Evolutionary conservation across 2,113 vertebrate genomes (phyloP).

Genomic region (Pelusios castaneus): DNA sequence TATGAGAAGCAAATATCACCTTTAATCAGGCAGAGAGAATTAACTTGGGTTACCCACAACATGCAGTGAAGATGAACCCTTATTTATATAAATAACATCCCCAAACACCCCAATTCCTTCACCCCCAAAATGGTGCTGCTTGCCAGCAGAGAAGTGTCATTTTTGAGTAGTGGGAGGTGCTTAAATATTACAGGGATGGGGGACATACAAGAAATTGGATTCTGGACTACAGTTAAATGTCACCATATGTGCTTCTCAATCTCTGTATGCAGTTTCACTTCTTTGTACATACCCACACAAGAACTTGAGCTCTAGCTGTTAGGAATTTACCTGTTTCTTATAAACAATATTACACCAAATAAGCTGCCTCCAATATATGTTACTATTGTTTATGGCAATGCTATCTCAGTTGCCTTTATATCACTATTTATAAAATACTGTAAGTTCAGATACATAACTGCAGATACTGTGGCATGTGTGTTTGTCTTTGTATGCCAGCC

Average conservation of each 20-base stretch:
- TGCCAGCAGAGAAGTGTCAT: too few species aligned
- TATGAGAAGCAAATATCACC: neutral
- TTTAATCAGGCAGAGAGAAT: neutral
- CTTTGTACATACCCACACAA: neutral
- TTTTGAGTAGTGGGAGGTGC: neutral
- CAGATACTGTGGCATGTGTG: neutral
- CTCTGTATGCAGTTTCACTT: neutral
- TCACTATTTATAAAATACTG: neutral
- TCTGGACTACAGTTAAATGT: too few species aligned
- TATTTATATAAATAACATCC: too few species aligned
- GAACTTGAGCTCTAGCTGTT: neutral
- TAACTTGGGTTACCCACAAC: neutral
- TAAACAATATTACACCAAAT: neutral
- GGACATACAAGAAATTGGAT: neutral
- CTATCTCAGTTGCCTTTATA: neutral
- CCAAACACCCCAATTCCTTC: too few species aligned
- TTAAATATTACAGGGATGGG: neutral
- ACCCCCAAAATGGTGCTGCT: too few species aligned
- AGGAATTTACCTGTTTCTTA: neutral
- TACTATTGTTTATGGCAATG: neutral
- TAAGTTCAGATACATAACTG: neutral
- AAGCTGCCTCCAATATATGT: neutral
- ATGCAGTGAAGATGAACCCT: too few species aligned
- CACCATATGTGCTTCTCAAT: neutral
- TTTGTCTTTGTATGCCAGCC: neutral